Conservation (phyloP, 2,888 invertebrate genomes). For the Agrochola circellaris region DNA sequence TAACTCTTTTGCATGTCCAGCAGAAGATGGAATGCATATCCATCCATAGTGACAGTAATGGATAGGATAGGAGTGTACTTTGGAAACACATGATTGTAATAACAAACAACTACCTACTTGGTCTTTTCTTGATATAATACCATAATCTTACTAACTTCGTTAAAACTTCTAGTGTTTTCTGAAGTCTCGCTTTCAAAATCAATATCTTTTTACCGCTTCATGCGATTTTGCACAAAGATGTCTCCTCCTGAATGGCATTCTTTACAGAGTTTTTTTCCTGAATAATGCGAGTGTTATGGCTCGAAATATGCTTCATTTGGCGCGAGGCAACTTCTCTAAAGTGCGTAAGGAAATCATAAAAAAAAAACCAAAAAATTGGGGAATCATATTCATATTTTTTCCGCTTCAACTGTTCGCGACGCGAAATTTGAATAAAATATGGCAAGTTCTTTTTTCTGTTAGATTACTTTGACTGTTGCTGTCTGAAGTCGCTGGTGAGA, state of each 20-base stretch:
- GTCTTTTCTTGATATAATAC: not conserved
- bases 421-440: slow-evolving; percentile 85
- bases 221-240: not conserved
- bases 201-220: not conserved
- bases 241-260: slow-evolving; percentile 55
- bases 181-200: not conserved
- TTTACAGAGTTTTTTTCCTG: slow-evolving; percentile 75
- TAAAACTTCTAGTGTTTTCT: not conserved
- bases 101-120: not conserved
- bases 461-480: slow-evolving; percentile 68
- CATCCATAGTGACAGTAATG: not conserved
- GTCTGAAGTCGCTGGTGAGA: slow-evolving; percentile 44
- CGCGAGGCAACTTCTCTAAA: slow-evolving; percentile 85
- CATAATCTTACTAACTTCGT: not conserved
- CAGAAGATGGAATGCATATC: no score
- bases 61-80: not conserved
- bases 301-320: slow-evolving; percentile 90
- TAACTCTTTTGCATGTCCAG: not conserved
- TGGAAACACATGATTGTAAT: not conserved
- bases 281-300: slow-evolving; percentile 89
- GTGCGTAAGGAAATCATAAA: slow-evolving; percentile 88
- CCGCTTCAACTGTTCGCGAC: slow-evolving; percentile 87
- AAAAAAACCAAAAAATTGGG: no score
- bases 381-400: slow-evolving; percentile 91
- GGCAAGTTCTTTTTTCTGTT: slow-evolving; percentile 65